A percentile compares a stretch with the other conserved stretches of the same genome.
These are phyloP conservation scores for Lacerta bilineata DNA, from an alignment of 2,797 vertebrate genomes.

Conservation along the genomic window DNA sequence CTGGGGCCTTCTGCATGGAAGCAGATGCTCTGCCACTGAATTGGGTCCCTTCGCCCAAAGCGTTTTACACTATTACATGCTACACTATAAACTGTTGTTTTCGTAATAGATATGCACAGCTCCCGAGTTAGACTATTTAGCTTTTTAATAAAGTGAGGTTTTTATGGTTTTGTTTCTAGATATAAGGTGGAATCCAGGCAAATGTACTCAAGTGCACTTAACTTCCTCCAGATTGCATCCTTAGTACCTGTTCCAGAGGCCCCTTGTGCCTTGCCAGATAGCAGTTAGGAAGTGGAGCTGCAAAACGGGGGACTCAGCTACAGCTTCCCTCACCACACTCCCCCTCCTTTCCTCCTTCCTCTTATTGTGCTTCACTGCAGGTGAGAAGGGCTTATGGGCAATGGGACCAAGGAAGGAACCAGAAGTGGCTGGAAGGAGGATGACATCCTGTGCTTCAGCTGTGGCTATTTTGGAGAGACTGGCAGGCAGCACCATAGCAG, in stretches of 20 bases:
- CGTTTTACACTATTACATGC: too few relatives aligned
- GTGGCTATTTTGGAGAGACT: too few relatives aligned
- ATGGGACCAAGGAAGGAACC: background rate
- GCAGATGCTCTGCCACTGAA: too few relatives aligned
- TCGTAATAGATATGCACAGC: background rate
- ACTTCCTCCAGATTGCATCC: background rate
- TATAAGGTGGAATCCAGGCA: background rate
- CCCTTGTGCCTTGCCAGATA: background rate
- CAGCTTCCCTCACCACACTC: background rate
- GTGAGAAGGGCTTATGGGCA: background rate
- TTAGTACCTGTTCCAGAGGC: background rate
- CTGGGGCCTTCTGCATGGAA: too few relatives aligned
- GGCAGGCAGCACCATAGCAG: background rate
- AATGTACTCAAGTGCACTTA: conserved; percentile 35
- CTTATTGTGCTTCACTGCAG: background rate
- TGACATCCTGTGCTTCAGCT: background rate
- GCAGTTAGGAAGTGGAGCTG: background rate
- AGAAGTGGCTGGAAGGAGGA: background rate
- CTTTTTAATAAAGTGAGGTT: background rate
- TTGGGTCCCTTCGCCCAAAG: too few relatives aligned
- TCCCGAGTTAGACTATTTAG: background rate
- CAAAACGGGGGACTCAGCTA: background rate
- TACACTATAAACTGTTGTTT: too few relatives aligned
- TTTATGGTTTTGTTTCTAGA: background rate
- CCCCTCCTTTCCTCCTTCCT: background rate